Conservation (phyloP, 2,797 vertebrate genomes). For the Hippopotamyrus pictus region DNA sequence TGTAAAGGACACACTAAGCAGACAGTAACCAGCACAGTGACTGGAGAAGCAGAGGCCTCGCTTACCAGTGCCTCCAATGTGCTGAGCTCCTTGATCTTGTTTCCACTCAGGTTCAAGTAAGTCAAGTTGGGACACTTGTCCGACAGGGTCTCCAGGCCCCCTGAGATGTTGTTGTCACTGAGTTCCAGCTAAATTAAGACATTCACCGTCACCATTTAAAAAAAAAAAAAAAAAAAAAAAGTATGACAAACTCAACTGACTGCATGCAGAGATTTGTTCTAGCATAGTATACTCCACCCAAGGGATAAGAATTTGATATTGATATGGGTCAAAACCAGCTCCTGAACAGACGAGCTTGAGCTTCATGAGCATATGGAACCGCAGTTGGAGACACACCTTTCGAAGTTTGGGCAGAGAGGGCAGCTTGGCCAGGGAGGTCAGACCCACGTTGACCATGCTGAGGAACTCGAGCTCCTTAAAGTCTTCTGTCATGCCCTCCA, state of each 20-base stretch:
- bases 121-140: slow-evolving; percentile 89
- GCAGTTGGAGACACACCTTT: slow-evolving; percentile 63
- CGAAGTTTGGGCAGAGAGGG: slow-evolving; percentile 80
- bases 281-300: neutral
- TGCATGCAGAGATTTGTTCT: neutral
- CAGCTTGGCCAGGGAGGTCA: slow-evolving; percentile 78
- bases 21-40: neutral
- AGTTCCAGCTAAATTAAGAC: slow-evolving; percentile 70
- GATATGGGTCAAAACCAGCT: neutral
- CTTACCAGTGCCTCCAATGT: slow-evolving; percentile 86
- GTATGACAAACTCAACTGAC: neutral
- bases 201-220: neutral
- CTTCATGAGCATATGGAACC: neutral
- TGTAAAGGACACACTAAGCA: neutral
- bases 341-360: neutral
- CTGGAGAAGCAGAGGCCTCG: neutral
- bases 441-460: slow-evolving; percentile 86
- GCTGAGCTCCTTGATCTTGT: slow-evolving; percentile 94
- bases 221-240: neutral
- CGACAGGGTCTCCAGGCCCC: slow-evolving; percentile 79
- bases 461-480: slow-evolving; percentile 86
- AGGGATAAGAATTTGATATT: neutral
- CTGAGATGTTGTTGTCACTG: slow-evolving; percentile 84
- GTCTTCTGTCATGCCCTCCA: slow-evolving; percentile 81
- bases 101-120: slow-evolving; percentile 89